Evolutionary conservation across 2,888 invertebrate genomes (phyloP).

Genomic region (Eupithecia dodoneata): DNA sequence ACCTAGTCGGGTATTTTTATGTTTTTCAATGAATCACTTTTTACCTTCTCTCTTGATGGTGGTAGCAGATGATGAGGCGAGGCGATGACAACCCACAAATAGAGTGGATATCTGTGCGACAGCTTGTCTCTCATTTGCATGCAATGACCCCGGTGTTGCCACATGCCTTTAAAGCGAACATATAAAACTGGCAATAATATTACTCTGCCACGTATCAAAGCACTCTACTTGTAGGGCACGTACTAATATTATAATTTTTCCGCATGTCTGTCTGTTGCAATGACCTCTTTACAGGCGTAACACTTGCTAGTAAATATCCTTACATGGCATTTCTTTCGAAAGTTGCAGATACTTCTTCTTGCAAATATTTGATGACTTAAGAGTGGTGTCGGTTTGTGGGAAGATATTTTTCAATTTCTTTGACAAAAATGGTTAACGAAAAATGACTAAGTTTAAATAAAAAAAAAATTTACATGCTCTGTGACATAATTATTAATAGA

Average conservation of each 20-base stretch:
- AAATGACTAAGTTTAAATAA: not conserved
- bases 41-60: not conserved
- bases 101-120: not conserved
- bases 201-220: slow-evolving; percentile 4
- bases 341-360: not conserved
- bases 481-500: no score
- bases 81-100: not conserved
- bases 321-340: not conserved
- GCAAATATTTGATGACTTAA: not conserved
- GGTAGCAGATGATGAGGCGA: not conserved
- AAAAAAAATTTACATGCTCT: no score
- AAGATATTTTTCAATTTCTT: no score
- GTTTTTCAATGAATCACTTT: not conserved
- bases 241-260: not conserved
- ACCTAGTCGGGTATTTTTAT: no score
- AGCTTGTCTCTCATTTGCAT: not conserved
- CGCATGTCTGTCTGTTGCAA: slow-evolving; percentile 6
- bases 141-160: slow-evolving; percentile 4
- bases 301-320: not conserved
- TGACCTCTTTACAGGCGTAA: not conserved
- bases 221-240: slow-evolving; percentile 5
- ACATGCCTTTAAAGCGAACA: not conserved
- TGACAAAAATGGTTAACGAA: not conserved
- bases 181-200: slow-evolving; percentile 15
- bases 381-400: not conserved